Percentiles rank a stretch among this genome's conserved stretches.
phyloP scores from a whole-genome alignment of 2,888 invertebrate genomes.

The Yponomeuta evonymella region DNA sequence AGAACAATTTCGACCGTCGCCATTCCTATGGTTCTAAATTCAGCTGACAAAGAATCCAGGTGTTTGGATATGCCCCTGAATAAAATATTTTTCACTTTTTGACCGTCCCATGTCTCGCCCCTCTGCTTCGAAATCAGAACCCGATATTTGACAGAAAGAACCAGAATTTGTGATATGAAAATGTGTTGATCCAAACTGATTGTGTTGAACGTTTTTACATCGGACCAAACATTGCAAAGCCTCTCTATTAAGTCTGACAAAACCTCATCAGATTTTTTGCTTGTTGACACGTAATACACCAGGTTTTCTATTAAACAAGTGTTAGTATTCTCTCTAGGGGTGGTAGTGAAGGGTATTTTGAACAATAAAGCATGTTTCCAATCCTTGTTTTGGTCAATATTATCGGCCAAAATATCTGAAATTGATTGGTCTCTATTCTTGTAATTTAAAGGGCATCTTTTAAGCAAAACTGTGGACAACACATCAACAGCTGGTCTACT shows the following conservation, averaged over 20 bases:
- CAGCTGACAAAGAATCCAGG: constrained; percentile 78
- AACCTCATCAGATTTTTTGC: constrained; percentile 40
- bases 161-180: constrained; percentile 80
- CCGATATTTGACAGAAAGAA: constrained; percentile 73
- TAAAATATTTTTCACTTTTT: constrained; percentile 68
- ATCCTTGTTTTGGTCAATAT: constrained; percentile 63
- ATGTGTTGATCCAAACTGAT: constrained; percentile 82
- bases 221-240: constrained; percentile 81
- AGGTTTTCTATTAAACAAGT: constrained; percentile 76
- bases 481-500: constrained; percentile 77
- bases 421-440: constrained; percentile 54
- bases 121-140: constrained; percentile 43
- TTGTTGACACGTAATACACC: constrained; percentile 75
- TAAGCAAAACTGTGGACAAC: constrained; percentile 74
- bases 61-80: constrained; percentile 82
- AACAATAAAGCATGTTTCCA: constrained; percentile 80
- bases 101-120: constrained; percentile 39
- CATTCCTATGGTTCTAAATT: constrained; percentile 83
- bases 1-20: constrained; percentile 80
- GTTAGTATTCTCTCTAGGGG: constrained; percentile 77
- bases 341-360: constrained; percentile 51
- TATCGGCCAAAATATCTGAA: constrained; percentile 66
- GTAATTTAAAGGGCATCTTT: constrained; percentile 62
- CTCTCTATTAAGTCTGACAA: constrained; percentile 65
- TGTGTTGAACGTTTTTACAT: constrained; percentile 77